These are phyloP conservation scores for Albula goreensis DNA, from an alignment of 2,113 vertebrate genomes.

Conservation along the genomic window DNA sequence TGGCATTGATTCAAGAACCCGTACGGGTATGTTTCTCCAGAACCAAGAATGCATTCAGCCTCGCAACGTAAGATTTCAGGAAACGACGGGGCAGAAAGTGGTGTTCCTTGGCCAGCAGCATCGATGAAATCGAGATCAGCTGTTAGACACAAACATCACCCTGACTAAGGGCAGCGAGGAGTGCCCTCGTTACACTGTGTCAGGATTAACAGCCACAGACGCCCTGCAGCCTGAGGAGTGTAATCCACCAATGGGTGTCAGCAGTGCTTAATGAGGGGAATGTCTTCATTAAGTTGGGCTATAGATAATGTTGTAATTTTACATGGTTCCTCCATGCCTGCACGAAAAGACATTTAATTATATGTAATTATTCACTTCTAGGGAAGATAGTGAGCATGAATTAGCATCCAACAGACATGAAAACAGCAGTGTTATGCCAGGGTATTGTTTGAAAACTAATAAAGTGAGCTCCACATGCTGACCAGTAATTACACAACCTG, in stretches of 20 bases:
- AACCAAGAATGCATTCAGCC: not conserved
- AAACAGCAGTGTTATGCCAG: not conserved
- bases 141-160: not conserved
- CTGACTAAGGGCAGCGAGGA: not conserved
- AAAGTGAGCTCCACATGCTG: conserved; percentile 19
- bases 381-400: not conserved
- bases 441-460: not conserved
- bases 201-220: not conserved
- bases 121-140: conserved; percentile 1
- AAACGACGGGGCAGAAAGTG: too few relatives aligned
- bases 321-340: not conserved
- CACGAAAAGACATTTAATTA: conserved; percentile 13
- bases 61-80: not conserved
- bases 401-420: conserved; percentile 12
- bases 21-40: not conserved
- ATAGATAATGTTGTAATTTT: conserved; percentile 4
- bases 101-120: not conserved
- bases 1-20: not conserved
- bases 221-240: not conserved
- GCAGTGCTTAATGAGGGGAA: not conserved
- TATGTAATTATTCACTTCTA: not conserved
- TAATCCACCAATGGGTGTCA: conserved; percentile 23
- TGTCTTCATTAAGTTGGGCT: not conserved
- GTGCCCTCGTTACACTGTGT: not conserved
- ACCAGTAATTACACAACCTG: conserved; percentile 66